These are phyloP conservation scores for Centruroides vittatus DNA, from an alignment of 1,140 invertebrate genomes.

Conservation along the genomic window DNA sequence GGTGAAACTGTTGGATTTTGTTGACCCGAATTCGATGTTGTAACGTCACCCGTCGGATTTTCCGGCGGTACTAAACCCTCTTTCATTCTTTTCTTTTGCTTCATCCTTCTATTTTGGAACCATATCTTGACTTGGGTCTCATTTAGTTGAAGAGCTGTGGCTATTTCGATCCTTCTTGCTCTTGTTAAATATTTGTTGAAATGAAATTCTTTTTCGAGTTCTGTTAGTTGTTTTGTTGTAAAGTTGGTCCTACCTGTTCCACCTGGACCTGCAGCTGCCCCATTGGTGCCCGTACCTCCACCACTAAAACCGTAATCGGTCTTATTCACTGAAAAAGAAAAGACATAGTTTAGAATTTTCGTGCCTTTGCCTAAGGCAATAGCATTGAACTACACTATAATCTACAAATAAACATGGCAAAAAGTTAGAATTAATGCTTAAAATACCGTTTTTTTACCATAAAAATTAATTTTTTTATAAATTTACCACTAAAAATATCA, in stretches of 20 bases:
- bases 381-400: no score
- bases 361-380: no score
- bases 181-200: slow-evolving; percentile 98
- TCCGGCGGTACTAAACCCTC: slow-evolving; percentile 9
- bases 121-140: slow-evolving; percentile 65
- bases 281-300: slow-evolving; percentile 3
- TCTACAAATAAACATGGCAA: no score
- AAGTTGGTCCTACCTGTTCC: slow-evolving; percentile 82
- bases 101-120: slow-evolving; percentile 34
- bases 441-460: no score
- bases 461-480: no score
- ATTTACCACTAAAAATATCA: no score
- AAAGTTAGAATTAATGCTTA: no score
- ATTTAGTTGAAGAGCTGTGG: slow-evolving; percentile 85
- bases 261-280: slow-evolving; percentile 3
- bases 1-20: no score
- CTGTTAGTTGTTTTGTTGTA: slow-evolving; percentile 96
- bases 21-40: no score
- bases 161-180: slow-evolving; percentile 92
- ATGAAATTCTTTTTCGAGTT: slow-evolving; percentile 98
- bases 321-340: slow-evolving; percentile 8
- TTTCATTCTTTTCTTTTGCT: slow-evolving; percentile 19
- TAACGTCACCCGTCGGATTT: no score
- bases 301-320: slow-evolving; percentile 6
- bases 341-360: neutral